phyloP scores from a whole-genome alignment of 2,113 vertebrate genomes.

The Camelus bactrianus region DNA sequence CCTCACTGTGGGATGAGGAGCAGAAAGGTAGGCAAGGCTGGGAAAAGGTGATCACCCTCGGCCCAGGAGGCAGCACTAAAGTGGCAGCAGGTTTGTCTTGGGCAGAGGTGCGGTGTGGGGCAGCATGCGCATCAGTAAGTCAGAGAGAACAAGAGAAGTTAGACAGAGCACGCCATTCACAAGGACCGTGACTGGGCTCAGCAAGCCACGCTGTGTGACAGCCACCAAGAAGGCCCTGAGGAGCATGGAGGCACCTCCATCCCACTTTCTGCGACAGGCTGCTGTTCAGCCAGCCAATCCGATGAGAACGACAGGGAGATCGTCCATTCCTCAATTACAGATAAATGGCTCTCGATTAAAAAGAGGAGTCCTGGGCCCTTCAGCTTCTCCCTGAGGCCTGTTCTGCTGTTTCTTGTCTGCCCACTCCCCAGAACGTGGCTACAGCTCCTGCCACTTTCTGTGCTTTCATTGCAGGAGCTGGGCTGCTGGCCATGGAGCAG shows the following conservation, averaged over 20 bases:
- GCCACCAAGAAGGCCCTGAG: background rate
- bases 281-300: background rate
- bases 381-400: background rate
- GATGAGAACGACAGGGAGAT: background rate
- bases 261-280: background rate
- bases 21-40: constrained; percentile 40
- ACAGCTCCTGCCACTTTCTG: background rate
- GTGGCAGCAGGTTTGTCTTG: background rate
- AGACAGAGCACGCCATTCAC: constrained; percentile 6
- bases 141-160: constrained; percentile 29
- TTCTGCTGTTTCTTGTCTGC: background rate
- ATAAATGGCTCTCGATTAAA: background rate
- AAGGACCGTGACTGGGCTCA: background rate
- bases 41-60: background rate
- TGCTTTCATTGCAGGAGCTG: background rate
- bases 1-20: constrained; percentile 88
- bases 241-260: background rate
- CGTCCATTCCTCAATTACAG: background rate
- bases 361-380: background rate
- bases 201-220: background rate
- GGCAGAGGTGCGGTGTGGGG: background rate
- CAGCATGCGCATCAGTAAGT: constrained; percentile 62
- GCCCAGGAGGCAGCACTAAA: background rate
- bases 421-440: background rate
- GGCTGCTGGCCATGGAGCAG: background rate